Base-by-base conservation (phyloP, 2,888 invertebrate species). In the Bombyx huttoni region DNA sequence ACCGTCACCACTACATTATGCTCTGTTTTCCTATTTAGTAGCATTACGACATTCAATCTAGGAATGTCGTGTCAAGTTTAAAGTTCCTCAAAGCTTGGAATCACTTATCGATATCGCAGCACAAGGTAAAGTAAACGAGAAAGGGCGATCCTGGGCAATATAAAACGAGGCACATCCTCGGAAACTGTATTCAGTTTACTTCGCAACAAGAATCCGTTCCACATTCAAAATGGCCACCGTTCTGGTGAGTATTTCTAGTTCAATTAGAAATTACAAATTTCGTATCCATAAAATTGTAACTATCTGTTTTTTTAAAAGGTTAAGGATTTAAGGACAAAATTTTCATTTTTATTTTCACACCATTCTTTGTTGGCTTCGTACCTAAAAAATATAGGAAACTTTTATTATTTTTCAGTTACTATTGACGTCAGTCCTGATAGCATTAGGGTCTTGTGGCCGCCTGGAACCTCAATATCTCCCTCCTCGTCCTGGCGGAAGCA, bases 41-140 rank as follows among this genome's bases (percentile, higher is more conserved):
- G 46, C 56, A 56, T 55, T 56, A 53, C 53, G 52, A 55, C 56
- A 53, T 57, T 58, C 57, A 60, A 58, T 57, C 58, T 40, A 40
- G 40, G 40, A 40, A 40, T 40, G 40, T 40, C 40, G 12, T 40
- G 7, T 40, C 67, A 67, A 70, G 61, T 66, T 60, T 24, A 13
- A 52, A 48, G 48, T 50, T 52, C 48, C 45, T 45, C 14, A 64
- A 65, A 68, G 65, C 67, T 62, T 70, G 75, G 78, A 79, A 79
- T 62, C 72, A 64, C 65, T 68, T 58, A 62, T 58, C 68, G 74
- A 75, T 75, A 74, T 67, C 70, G 64, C 59, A 67, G 65, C 75
- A 81, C 86, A 86, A 86, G 86, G 87, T 87, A 85, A 86, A 62
- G 84, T 81, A 83, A 85, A 75, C 73, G 81, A 79, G 85, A 88